A percentile compares a stretch with the other conserved stretches of the same genome.
These are phyloP conservation scores for Anarrhichthys ocellatus DNA, from an alignment of 2,113 vertebrate species.

Conservation along the genomic window DNA sequence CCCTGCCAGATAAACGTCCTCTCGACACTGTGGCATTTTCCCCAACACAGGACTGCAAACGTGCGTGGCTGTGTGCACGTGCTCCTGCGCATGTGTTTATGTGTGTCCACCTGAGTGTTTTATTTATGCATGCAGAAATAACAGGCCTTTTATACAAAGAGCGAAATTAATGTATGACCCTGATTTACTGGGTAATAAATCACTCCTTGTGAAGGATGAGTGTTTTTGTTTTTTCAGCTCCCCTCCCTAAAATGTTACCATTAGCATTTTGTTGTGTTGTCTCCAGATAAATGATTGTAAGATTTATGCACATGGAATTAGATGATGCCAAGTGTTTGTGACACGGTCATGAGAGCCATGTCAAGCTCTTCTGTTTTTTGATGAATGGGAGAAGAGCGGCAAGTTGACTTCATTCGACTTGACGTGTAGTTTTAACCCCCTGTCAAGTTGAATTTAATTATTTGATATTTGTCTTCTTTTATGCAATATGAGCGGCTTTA, in stretches of 20 bases:
- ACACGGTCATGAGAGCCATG: conserved; percentile 64
- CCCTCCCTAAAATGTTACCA: conserved; percentile 78
- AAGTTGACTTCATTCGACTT: conserved; percentile 62
- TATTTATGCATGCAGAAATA: conserved; percentile 83
- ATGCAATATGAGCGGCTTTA: conserved; percentile 38
- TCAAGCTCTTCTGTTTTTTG: conserved; percentile 63
- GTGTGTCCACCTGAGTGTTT: conserved; percentile 47
- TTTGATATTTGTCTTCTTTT: conserved; percentile 52
- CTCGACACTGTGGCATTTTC: conserved; percentile 78
- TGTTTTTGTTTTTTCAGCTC: conserved; percentile 21
- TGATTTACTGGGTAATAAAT: conserved; percentile 78
- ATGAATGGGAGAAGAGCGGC: conserved; percentile 71
- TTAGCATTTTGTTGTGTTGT: conserved; percentile 81
- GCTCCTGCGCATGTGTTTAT: conserved; percentile 28
- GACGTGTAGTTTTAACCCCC: conserved; percentile 69
- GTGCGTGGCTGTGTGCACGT: conserved; percentile 5
- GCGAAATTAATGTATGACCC: conserved; percentile 81
- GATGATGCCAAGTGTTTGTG: conserved; percentile 73
- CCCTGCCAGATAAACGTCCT: conserved; percentile 80
- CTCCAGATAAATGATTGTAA: conserved; percentile 72
- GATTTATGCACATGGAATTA: conserved; percentile 77
- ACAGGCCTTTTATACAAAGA: conserved; percentile 80
- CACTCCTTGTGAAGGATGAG: conserved; percentile 73
- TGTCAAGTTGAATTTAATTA: conserved; percentile 67
- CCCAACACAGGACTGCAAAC: conserved; percentile 43